Conservation (phyloP, 1,140 invertebrate species). For the Papilio helenus region DNA sequence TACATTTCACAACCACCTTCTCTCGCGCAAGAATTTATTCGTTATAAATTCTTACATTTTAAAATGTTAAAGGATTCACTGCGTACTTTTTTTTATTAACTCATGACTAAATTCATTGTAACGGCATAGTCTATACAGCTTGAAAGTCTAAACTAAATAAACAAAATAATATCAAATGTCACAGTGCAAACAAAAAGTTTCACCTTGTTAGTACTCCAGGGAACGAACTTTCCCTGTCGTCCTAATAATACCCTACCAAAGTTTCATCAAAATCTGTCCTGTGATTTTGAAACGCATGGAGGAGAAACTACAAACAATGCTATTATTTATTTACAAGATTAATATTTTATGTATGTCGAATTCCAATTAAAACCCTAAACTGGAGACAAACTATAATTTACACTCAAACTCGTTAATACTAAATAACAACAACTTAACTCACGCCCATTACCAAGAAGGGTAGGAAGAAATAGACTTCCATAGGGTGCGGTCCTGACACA, state of each 20-base stretch:
- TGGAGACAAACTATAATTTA: too few species aligned
- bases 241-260: neutral
- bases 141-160: neutral
- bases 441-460: too few species aligned
- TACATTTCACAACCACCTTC: neutral
- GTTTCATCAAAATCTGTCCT: neutral
- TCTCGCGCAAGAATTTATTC: neutral
- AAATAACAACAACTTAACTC: too few species aligned
- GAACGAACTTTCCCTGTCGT: neutral
- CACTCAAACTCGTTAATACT: too few species aligned
- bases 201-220: neutral
- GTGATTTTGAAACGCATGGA: neutral
- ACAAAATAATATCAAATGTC: neutral
- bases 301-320: neutral
- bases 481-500: too few species aligned
- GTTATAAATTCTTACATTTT: too few species aligned
- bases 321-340: neutral
- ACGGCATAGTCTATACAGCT: neutral
- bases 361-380: too few species aligned
- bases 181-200: constrained; percentile 4
- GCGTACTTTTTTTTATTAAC: neutral
- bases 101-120: neutral
- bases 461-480: too few species aligned
- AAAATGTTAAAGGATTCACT: neutral
- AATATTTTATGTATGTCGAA: too few species aligned